Base-by-base conservation (phyloP, 2,888 invertebrate species). In the Coronaproctus castanopsis region DNA sequence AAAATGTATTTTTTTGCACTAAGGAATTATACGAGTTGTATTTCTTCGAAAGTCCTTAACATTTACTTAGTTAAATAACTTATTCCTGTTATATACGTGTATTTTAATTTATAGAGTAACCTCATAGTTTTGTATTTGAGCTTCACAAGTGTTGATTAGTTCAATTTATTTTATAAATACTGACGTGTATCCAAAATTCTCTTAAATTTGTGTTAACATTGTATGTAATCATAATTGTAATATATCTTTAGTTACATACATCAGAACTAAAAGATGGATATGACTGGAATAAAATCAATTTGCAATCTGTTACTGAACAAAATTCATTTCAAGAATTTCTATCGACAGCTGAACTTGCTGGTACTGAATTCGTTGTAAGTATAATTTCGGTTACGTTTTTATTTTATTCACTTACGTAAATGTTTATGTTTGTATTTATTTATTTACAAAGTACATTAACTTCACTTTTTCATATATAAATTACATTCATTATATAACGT, bases 281-380 rank as follows among this genome's bases (percentile, higher is more conserved):
- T 67, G 88, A 92, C 62, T 92, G 90, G 90, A 87, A 86, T 49
- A 78, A 89, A 8, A 74, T 92, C 1, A 93, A 93, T 73, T 77
- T 92, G 1, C 85, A 86, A 68, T 95, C 95, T 0, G 87, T 95
- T 0, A 96, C 95, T 0, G 95, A 96, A 66, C 91, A 95, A 71
- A 89, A 85, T n/a, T 88, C 91, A 0, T 82, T 97, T 62, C 90
- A 96, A 74, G 97, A 96, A 69, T 97, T 98, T 71, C 75, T 98
- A 2, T 85, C 90, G 0, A 96, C 90, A 0, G 97, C 97, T 0
- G 87, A 95, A 72, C 74, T 98, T 61, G 95, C 96, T 0, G 89
- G 90, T 50, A 87, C 87, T 0, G 93, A 97, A 71, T 98, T 96
- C 70, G 83, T 66, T 76, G 78, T 71, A 61, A 52, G 55, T 55